Evolutionary conservation across 2,113 vertebrate species (phyloP).

Genomic region (Reinhardtius hippoglossoides): DNA sequence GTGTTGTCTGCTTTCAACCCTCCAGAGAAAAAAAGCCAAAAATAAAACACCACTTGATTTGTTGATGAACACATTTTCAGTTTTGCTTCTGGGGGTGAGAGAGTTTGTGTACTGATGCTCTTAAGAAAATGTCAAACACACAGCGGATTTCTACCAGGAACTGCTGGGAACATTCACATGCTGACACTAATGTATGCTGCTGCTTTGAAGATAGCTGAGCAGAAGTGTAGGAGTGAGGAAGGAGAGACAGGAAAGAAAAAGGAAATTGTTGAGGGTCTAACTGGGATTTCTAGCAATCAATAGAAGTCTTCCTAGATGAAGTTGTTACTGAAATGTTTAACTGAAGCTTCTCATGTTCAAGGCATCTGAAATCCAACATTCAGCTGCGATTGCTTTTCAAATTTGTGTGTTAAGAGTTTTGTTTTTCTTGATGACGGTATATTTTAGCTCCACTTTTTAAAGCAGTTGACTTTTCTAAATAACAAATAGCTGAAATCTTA

Average conservation of each 20-base stretch:
- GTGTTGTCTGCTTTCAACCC: neutral
- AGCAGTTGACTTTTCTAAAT: too few relatives aligned
- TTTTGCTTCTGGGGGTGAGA: constrained; percentile 7
- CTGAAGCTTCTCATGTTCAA: neutral
- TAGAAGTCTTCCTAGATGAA: neutral
- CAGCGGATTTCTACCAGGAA: neutral
- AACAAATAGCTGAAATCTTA: too few relatives aligned
- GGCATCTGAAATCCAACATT: neutral
- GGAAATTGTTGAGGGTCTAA: constrained; percentile 4
- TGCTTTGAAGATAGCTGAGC: constrained; percentile 52
- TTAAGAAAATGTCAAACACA: constrained; percentile 14
- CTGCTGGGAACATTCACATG: constrained; percentile 7
- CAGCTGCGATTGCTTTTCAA: neutral
- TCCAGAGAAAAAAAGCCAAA: neutral
- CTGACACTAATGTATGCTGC: constrained; percentile 60
- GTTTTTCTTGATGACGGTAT: too few relatives aligned
- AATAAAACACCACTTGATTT: constrained; percentile 19
- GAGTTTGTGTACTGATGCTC: constrained; percentile 10
- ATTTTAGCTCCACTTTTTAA: too few relatives aligned
- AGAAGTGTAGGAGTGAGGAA: constrained; percentile 13
- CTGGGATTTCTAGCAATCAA: constrained; percentile 38
- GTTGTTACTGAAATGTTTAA: neutral
- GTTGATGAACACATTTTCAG: neutral
- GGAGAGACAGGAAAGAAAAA: neutral
- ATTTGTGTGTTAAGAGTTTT: too few relatives aligned